Base-by-base conservation (phyloP, 37 sponge, comb jelly and placozoan species). In the Chondrosia reniformis region DNA sequence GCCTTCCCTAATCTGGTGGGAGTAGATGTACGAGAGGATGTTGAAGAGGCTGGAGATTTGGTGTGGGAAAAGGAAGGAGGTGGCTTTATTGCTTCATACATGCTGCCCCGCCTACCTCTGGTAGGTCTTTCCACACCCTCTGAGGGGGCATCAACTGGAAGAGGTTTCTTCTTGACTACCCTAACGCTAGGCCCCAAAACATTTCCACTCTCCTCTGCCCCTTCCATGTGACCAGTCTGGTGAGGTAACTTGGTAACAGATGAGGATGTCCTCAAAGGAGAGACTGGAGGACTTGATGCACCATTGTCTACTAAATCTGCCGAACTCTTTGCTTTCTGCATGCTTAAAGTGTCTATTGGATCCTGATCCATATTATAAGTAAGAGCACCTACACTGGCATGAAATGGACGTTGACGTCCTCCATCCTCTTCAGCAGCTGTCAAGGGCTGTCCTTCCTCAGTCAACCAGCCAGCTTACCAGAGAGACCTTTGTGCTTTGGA, bases 41-140 rank as follows among this genome's bases (percentile, higher is more conserved):
- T 30, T 19, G 61, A 59, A 6, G n/a, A 25, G n/a, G 43, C 43
- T 31, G 72, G 72, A 13, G 72, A 69, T 37, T 69, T 69, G 24
- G 42, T 25, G 9, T 44, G 32, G n/a, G 40, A 42, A 24, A 69
- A 69, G 19, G 43, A 21, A 2, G 43, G 72, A n/a, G 72, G 43
- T 7, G 44, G 39, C n/a, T n/a, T n/a, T n/a, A n/a, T n/a, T 38
- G 72, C 19, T 25, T 69, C 72, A 40, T 69, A 69, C 72, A 69
- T 69, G 36, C 72, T 69, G 39, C 40, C 41, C 8, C 72, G 72
- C 25, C 72, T 36, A 10, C 43, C 43, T 40, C 72, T 69, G 24
- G 22, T 19, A 33, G 30, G 39, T 5, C 44, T 31, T 24, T 21
- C 72, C 19, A 24, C 31, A 40, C 25, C 43, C 41, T 37, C 4